Evolutionary conservation across 2,888 invertebrate genomes (phyloP).

Genomic region (Platycheirus albimanus): DNA sequence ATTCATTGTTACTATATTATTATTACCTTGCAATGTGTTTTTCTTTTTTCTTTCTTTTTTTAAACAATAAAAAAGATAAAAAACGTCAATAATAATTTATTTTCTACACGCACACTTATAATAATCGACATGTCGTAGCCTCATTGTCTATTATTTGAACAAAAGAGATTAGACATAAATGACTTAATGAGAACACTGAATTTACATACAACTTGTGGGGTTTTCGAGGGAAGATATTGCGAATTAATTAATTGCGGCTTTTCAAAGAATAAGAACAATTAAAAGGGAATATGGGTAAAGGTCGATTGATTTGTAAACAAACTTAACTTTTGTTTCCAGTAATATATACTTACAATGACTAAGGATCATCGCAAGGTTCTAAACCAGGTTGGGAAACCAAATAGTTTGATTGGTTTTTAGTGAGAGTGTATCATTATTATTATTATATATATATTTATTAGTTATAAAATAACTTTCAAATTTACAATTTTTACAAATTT

Average conservation of each 20-base stretch:
- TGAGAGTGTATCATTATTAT: no score
- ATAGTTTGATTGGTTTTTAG: no score
- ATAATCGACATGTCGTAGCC: background rate
- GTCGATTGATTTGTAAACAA: background rate
- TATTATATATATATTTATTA: no score
- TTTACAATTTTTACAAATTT: no score
- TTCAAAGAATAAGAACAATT: background rate
- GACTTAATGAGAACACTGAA: constrained; percentile 25
- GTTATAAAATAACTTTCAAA: no score
- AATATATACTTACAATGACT: no score
- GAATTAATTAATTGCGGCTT: background rate
- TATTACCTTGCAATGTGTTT: constrained; percentile 7
- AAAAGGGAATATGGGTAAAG: background rate
- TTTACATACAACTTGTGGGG: background rate
- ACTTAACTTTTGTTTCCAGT: background rate
- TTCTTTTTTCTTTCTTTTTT: background rate
- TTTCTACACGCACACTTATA: constrained; percentile 10
- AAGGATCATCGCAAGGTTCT: no score
- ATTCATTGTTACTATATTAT: background rate
- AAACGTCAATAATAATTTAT: constrained; percentile 23
- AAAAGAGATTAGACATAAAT: constrained; percentile 21
- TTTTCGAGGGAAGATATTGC: background rate
- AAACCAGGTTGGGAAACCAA: no score
- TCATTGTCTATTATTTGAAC: constrained; percentile 19
- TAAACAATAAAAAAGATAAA: background rate